Percentiles rank a stretch among this genome's conserved stretches.
Conservation (phyloP, 2,888 invertebrate species). For the Caenorhabditis plicata region DNA sequence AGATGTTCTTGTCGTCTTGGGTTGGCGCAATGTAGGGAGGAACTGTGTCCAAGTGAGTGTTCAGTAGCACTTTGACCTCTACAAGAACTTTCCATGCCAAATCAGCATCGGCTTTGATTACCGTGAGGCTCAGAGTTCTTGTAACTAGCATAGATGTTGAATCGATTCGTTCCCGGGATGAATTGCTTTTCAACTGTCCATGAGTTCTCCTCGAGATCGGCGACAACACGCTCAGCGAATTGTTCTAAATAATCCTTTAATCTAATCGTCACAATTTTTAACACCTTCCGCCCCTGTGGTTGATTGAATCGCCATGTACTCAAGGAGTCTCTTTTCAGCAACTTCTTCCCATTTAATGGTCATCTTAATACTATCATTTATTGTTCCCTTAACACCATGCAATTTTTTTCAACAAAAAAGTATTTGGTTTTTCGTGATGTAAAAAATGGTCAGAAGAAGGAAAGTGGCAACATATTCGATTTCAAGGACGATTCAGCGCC, state of each 20-base stretch:
- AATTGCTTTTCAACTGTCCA: constrained; percentile 44
- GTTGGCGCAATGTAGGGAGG: constrained; percentile 60
- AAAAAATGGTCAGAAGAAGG: too few relatives aligned
- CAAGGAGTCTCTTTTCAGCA: constrained; percentile 48
- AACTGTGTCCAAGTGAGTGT: constrained; percentile 64
- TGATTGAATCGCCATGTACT: constrained; percentile 51
- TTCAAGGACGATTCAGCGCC: too few relatives aligned
- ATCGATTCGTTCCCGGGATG: constrained; percentile 29
- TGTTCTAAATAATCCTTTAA: constrained; percentile 23
- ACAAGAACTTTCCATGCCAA: constrained; percentile 4
- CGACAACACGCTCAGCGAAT: constrained; percentile 36
- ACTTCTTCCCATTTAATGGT: constrained; percentile 27
- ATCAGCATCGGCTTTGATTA: neutral
- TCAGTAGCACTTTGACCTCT: constrained; percentile 53
- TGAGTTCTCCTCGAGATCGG: constrained; percentile 37
- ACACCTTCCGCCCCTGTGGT: constrained; percentile 55
- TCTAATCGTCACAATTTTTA: too few relatives aligned
- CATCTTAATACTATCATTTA: too few relatives aligned
- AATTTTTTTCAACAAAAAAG: too few relatives aligned
- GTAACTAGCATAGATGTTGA: constrained; percentile 48
- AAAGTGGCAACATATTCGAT: too few relatives aligned
- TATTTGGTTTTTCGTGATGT: too few relatives aligned
- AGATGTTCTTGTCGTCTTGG: constrained; percentile 46
- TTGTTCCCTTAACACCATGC: too few relatives aligned
- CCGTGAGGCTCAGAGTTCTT: constrained; percentile 23